Conservation (phyloP, 2,888 invertebrate genomes). For the Tethea ocularis region DNA sequence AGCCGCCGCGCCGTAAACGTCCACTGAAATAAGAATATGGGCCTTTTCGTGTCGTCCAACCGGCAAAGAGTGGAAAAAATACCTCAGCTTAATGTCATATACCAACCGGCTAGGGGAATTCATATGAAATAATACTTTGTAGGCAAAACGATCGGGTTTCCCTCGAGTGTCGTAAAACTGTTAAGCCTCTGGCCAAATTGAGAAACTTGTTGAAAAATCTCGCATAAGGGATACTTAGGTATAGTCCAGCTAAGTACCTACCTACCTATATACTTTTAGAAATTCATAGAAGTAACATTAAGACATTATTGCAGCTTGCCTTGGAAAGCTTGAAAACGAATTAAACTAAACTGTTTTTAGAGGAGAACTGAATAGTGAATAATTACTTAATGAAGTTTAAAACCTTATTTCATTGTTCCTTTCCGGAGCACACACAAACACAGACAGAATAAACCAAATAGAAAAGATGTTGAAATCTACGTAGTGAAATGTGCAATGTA, state of each 20-base stretch:
- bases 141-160: constrained; percentile 70
- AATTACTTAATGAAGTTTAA: not conserved
- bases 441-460: not conserved
- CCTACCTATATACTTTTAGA: not conserved
- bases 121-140: constrained; percentile 75
- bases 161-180: constrained; percentile 69
- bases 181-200: constrained; percentile 71
- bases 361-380: not conserved
- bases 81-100: constrained; percentile 56
- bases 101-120: constrained; percentile 59
- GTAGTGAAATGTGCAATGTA: constrained; percentile 15
- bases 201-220: constrained; percentile 76
- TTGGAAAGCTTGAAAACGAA: not conserved
- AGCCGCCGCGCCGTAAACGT: constrained; percentile 56
- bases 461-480: constrained; percentile 14
- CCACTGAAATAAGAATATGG: constrained; percentile 61
- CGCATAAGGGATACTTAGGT: constrained; percentile 57
- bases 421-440: not conserved
- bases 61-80: constrained; percentile 50
- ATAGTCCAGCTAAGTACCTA: constrained; percentile 20
- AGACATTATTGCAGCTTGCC: not conserved
- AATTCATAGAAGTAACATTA: not conserved
- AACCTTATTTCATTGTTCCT: not conserved
- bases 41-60: constrained; percentile 56
- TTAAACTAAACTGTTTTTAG: not conserved